Base-by-base conservation (phyloP, 1,140 invertebrate genomes). In the Sminthurides bifidus region DNA sequence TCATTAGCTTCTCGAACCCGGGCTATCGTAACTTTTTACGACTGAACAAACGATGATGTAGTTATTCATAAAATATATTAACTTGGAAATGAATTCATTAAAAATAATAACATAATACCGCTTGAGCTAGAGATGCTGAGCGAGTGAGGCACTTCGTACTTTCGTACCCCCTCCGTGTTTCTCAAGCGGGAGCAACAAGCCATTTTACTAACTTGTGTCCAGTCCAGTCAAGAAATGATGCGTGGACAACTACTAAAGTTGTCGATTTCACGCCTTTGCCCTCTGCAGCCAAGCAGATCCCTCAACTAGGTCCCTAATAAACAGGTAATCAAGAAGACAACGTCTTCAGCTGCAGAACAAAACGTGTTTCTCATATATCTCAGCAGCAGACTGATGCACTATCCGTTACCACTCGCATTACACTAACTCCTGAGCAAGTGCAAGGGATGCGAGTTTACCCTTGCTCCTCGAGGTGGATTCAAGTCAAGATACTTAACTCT, bases 41-140 rank as follows among this genome's bases (percentile, higher is more conserved):
- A 17, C 23, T 33, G 6, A 8, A 43, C 41, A 6, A 19, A 19
- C 24, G 21, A 19, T 10, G 24, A 23, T 14, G 41, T 21, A 10
- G 10, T 43, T 43, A 10, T 43, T 43, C 41, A 43, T 43, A 43
- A 43, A 43, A 48, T 30, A 48, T 26, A 48, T 21, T 12, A 8
- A 27, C 6, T 12, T 10, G 8, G 23, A 19, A 48, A 48, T 48
- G 44, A 48, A 48, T 48, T 48, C 44, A 48, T 48, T 48, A 48
- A 48, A 48, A 48, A 27, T 48, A 48, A 48, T 48, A 48, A 48
- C 44, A 48, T 48, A 48, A 48, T 48, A n/a, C n/a, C n/a, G n/a
- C n/a, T n/a, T n/a, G n/a, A n/a, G n/a, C n/a, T n/a, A n/a, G n/a
- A n/a, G n/a, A n/a, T n/a, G n/a, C n/a, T n/a, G n/a, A n/a, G n/a